Base-by-base conservation (phyloP, 2,888 invertebrate genomes). In the Chymomyza fuscimana region DNA sequence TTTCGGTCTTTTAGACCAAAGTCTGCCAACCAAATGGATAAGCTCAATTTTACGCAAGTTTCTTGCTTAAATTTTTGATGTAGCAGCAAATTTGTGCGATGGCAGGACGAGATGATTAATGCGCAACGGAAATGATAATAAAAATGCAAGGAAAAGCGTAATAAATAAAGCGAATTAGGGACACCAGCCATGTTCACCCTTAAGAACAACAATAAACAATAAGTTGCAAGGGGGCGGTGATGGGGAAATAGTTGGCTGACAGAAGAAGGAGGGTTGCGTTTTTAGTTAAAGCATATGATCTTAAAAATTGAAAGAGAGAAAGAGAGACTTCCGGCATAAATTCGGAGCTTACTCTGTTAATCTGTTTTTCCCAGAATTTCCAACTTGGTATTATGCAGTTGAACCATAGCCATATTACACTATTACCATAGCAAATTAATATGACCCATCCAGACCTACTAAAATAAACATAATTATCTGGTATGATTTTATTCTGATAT, bases 101-200 rank as follows among this genome's bases (percentile, higher is more conserved):
- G 72, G 70, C 81, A 62, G 70, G 67, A 77, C 74, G 78, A 80
- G 75, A 82, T 87, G 87, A 89, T 87, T 88, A 85, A 88, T 88
- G 83, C 73, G 70, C 70, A 63, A 61, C 79, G 88, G 89, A 88
- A 89, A 80, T 85, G 85, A 88, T 83, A 81, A 88, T 88, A 85
- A 88, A 85, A 88, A 77, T 88, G 70, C 70, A 80, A 74, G 87
- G 88, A 81, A 88, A 88, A 82, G 77, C 85, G 77, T 83, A 83
- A 83, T 83, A 83, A 83, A 83, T 83, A 87, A 83, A 83, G 25
- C 74, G 88, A 87, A 83, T 83, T 83, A 83, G 81, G 74, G 62
- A 72, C 58, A 54, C 58, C 29, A 58, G 15, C 25, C 25, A 58
- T 15, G 22, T 22, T 25, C 6, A 25, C 15, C 25, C 29, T 22